Base-by-base conservation (phyloP, 1,140 invertebrate genomes). In the Trichonephila clavipes region DNA sequence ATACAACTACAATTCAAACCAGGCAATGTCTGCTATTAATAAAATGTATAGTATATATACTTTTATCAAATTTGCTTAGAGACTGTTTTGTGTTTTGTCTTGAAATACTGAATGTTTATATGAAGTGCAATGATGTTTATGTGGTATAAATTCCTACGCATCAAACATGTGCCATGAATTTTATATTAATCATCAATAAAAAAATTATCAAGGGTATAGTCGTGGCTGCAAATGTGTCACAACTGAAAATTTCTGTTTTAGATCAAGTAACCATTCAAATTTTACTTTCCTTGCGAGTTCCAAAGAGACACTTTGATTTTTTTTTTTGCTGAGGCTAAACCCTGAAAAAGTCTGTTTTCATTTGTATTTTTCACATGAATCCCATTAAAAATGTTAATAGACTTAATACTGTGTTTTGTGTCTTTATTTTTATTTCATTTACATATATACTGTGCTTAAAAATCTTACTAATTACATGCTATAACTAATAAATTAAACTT, bases 81-180 rank as follows among this genome's bases (percentile, higher is more conserved):
- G 7, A n/a, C 19, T 81, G 21, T 28, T 14, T 90, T 81, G n/a
- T 81, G 8, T 69, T 69, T 69, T 69, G 21, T 69, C 24, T 10
- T 14, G 3, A 28, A 69, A 69, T 14, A 2, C 24, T 24, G 24
- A 69, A n/a, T 69, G 24, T 21, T 69, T 69, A 69, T 69, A 69
- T 28, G 66, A 28, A 28, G 16, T 90, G 88, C 58, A 82, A 61
- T 90, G 44, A 81, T 58, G 81, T 90, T 77, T 40, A 59, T 90
- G 51, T 51, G 51, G 66, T 89, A 58, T 58, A 14, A 69, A 77
- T 89, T 89, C 88, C 66, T 89, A 77, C n/a, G 44, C 34, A 28
- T 90, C 21, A 21, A 28, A 19, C 14, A 28, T 82, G 69, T 90
- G 69, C 72, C 51, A 82, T 90, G 88, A 82, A 21, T 88, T 88